Percentiles rank a stretch among this genome's conserved stretches.
These are phyloP conservation scores for Apoda limacodes DNA, from an alignment of 2,888 invertebrate species.

Conservation along the genomic window DNA sequence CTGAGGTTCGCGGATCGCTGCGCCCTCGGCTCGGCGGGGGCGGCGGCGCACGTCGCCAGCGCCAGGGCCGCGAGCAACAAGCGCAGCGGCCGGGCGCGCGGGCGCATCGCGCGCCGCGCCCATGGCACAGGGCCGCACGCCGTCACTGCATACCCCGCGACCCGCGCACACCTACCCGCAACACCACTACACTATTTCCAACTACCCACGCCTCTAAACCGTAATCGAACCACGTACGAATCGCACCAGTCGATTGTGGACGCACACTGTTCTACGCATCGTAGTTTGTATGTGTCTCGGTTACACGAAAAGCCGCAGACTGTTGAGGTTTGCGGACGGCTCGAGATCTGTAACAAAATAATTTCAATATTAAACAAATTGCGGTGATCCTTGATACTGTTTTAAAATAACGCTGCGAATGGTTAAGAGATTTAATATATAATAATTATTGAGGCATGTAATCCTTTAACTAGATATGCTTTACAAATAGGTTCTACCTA, in stretches of 20 bases:
- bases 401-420: no score
- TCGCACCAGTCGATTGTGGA: neutral
- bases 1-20: slow-evolving; percentile 85
- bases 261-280: no score
- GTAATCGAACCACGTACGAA: neutral
- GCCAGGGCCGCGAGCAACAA: slow-evolving; percentile 67
- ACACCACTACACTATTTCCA: slow-evolving; percentile 12
- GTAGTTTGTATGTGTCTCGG: no score
- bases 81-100: slow-evolving; percentile 64
- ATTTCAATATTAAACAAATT: no score
- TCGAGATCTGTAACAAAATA: slow-evolving; percentile 11
- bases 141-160: slow-evolving; percentile 57
- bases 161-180: slow-evolving; percentile 20
- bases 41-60: slow-evolving; percentile 42
- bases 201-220: slow-evolving; percentile 2
- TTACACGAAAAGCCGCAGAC: no score
- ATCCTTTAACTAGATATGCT: no score
- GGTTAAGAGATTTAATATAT: no score
- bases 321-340: no score
- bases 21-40: slow-evolving; percentile 71
- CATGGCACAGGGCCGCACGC: slow-evolving; percentile 64
- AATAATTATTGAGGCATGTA: no score
- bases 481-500: no score
- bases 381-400: no score
- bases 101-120: slow-evolving; percentile 66